Evolutionary conservation across 2,797 vertebrate species (phyloP), one percentile per base, ranked within the genome.

Genomic region (Enteromius trimaculatus): DNA sequence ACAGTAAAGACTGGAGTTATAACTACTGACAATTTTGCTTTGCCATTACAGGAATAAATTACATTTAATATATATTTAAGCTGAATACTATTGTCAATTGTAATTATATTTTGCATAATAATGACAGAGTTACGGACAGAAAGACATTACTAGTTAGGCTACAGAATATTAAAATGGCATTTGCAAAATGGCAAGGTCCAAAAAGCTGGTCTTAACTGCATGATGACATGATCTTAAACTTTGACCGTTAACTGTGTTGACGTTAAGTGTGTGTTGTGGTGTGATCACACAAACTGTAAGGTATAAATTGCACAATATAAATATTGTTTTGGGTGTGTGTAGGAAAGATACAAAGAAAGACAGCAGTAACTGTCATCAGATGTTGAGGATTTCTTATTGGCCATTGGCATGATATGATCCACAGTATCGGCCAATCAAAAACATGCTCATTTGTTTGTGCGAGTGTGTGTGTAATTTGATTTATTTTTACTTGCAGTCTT

Each of bases 361-460:
- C 51, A 69, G 72, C 39, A 77, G 75, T 83, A 65, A 72, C 78
- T 19, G 31, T 11, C 76, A 82, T 89, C 82, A 86, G 84, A 82
- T 80, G 82, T 86, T 44, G 14, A 60, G 21, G 26, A 72, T 83
- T 79, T 34, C 64, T 39, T 74, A 89, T 84, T 88, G 88, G 85
- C 68, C 62, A 82, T 42, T 19, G 29, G 17, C 19, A 86, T 87
- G 79, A 80, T 80, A 86, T 85, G 87, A 89, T 86, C 29, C 55
- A 37, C 75, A 72, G 39, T 79, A 53, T 77, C 60, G 71, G 47
- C 86, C 84, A 87, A 84, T 88, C 84, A 80, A 72, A 69, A 65
- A 53, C 14, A 31, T 60, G 17, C 23, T 81, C 51, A 19, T 7
- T 1, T 60, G 29, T 62, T 31, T 16, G 21, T 80, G 39, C 6